Conservation (phyloP, 1,140 invertebrate genomes). For the Leucophenga varia region DNA sequence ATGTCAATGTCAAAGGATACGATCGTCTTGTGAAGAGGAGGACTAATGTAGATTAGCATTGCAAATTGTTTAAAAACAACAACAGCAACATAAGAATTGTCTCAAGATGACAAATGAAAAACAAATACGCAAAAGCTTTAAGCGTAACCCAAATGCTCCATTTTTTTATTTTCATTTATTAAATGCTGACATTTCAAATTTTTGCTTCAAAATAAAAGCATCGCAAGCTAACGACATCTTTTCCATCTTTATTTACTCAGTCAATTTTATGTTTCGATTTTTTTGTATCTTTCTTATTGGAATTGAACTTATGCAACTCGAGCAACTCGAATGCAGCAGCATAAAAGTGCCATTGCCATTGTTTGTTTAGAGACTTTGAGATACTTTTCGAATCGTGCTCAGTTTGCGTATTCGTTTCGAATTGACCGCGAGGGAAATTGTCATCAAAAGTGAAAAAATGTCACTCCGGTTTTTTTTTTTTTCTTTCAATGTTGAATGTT, state of each 20-base stretch:
- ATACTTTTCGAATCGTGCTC: slow-evolving; percentile 6
- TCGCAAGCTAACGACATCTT: slow-evolving; percentile 53
- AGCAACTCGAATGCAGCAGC: too few species aligned
- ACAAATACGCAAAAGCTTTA: too few species aligned
- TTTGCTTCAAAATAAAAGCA: slow-evolving; percentile 34
- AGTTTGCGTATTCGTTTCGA: slow-evolving; percentile 7
- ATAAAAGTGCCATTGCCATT: slow-evolving; percentile 30
- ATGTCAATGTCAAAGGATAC: slow-evolving; percentile 22
- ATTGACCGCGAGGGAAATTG: slow-evolving; percentile 47
- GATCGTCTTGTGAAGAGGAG: too few species aligned
- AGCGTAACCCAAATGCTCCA: too few species aligned
- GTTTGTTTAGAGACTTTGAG: slow-evolving; percentile 18
- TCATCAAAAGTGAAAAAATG: slow-evolving; percentile 49
- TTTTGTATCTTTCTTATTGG: too few species aligned
- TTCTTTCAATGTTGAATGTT: too few species aligned
- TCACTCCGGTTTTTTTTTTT: slow-evolving; percentile 40
- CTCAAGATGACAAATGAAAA: too few species aligned
- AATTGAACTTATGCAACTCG: too few species aligned
- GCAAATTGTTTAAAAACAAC: too few species aligned
- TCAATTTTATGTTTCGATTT: slow-evolving; percentile 48
- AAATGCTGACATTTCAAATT: slow-evolving; percentile 17
- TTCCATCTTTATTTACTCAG: slow-evolving; percentile 52
- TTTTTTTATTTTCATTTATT: slow-evolving; percentile 1
- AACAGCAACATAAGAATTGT: too few species aligned
- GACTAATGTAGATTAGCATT: too few species aligned